These are phyloP conservation scores for Protodeltote pygarga DNA, from an alignment of 2,888 invertebrate genomes.

Conservation along the genomic window DNA sequence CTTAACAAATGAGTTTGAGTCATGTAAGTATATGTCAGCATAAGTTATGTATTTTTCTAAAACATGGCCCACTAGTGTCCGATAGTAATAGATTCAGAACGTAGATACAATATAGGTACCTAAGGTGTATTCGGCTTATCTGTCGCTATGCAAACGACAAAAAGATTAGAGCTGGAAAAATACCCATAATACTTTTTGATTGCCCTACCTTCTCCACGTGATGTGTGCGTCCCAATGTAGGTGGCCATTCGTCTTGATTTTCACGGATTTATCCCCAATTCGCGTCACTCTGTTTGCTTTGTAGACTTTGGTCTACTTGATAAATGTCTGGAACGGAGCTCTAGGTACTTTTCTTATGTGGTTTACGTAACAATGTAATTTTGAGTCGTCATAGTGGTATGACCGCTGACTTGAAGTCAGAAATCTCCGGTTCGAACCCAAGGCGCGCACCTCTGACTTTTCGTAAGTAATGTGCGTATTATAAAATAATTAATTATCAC, in stretches of 20 bases:
- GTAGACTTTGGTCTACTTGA: constrained; percentile 8
- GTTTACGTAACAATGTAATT: constrained; percentile 13
- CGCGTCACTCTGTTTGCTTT: constrained; percentile 27
- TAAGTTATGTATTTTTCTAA: no score
- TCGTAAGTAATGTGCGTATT: no score
- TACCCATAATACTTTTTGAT: constrained; percentile 41
- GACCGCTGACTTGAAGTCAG: no score
- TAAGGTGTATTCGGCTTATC: constrained; percentile 5
- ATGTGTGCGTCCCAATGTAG: constrained; percentile 17
- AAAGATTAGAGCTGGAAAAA: constrained; percentile 30
- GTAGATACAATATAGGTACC: constrained; percentile 15
- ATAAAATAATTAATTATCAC: no score
- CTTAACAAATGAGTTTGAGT: no score
- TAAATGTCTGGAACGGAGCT: constrained; percentile 10
- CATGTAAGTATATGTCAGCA: no score
- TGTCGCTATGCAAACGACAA: constrained; percentile 17
- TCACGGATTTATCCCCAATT: constrained; percentile 27
- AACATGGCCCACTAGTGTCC: no score
- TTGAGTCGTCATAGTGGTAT: no score
- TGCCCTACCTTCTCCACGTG: constrained; percentile 23
- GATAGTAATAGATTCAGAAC: no score
- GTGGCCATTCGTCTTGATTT: constrained; percentile 25
- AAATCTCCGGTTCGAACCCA: no score
- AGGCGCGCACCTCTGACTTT: no score
- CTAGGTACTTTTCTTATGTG: constrained; percentile 14